Conservation (phyloP, 2,797 vertebrate genomes). For the Sebastes goodei region DNA sequence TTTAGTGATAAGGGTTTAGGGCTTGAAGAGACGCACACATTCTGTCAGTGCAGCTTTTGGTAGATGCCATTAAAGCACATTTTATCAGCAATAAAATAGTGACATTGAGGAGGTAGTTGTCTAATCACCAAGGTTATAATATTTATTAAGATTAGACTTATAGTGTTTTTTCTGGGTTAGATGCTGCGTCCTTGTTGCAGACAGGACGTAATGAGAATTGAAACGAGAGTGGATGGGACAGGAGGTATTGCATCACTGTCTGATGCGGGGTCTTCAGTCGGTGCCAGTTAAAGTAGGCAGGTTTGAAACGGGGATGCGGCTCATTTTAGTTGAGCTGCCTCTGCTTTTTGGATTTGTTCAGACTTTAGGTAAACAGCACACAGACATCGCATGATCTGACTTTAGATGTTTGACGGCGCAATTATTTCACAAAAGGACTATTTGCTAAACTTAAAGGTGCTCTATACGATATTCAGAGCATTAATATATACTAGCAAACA, state of each 20-base stretch:
- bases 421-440: constrained; percentile 12
- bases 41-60: constrained; percentile 32
- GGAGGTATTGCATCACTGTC: constrained; percentile 66
- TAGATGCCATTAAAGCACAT: constrained; percentile 31
- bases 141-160: constrained; percentile 38
- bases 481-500: background rate
- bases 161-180: background rate
- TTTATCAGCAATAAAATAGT: constrained; percentile 32
- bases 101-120: constrained; percentile 41
- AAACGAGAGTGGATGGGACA: constrained; percentile 68
- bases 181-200: constrained; percentile 63
- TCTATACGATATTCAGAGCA: background rate
- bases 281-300: constrained; percentile 44
- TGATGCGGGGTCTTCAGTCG: constrained; percentile 41
- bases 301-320: constrained; percentile 37
- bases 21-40: constrained; percentile 27
- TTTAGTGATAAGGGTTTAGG: constrained; percentile 48
- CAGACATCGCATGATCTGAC: constrained; percentile 20
- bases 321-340: constrained; percentile 32
- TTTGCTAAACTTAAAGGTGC: constrained; percentile 33
- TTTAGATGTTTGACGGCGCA: constrained; percentile 18
- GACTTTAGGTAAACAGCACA: constrained; percentile 43
- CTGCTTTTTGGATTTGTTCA: constrained; percentile 30
- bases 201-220: constrained; percentile 55
- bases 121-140: constrained; percentile 49